Evolutionary conservation across 2,888 invertebrate genomes (phyloP).

Genomic region (Torymus tubicola): DNA sequence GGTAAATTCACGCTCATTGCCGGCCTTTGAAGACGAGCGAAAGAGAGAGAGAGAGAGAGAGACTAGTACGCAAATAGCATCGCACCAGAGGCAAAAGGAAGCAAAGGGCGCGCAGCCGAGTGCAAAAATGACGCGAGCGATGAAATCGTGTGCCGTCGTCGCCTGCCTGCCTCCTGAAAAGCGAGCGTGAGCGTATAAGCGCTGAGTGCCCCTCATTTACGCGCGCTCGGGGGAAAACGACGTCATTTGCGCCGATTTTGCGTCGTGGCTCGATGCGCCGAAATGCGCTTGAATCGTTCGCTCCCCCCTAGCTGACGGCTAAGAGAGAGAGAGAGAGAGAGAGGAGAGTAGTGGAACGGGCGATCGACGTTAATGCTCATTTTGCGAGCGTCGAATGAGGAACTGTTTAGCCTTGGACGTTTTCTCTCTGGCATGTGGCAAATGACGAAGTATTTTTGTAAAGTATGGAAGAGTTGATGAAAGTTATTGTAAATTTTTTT

Average conservation of each 20-base stretch:
- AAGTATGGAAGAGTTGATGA: too few relatives aligned
- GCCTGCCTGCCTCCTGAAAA: neutral
- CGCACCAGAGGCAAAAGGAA: neutral
- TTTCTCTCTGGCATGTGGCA: too few relatives aligned
- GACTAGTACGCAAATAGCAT: neutral
- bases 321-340: too few relatives aligned
- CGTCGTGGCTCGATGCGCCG: neutral
- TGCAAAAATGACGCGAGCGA: neutral
- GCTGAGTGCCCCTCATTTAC: slow-evolving; percentile 5
- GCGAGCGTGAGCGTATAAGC: neutral
- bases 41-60: neutral
- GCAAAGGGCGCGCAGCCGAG: neutral
- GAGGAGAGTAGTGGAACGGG: too few relatives aligned
- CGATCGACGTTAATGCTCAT: too few relatives aligned
- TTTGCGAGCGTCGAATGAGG: too few relatives aligned
- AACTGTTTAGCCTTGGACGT: too few relatives aligned
- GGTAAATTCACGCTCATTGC: neutral
- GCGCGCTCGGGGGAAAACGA: neutral
- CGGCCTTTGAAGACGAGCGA: neutral
- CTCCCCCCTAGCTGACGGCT: too few relatives aligned
- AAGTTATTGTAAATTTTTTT: too few relatives aligned
- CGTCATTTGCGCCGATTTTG: slow-evolving; percentile 20
- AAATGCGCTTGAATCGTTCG: neutral
- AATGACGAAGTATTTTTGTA: too few relatives aligned
- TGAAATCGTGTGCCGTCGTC: too few relatives aligned